Percentiles rank a stretch among this genome's conserved stretches.
These are phyloP conservation scores for Sphaeramia orbicularis DNA, from an alignment of 2,797 vertebrate genomes.

Conservation along the genomic window DNA sequence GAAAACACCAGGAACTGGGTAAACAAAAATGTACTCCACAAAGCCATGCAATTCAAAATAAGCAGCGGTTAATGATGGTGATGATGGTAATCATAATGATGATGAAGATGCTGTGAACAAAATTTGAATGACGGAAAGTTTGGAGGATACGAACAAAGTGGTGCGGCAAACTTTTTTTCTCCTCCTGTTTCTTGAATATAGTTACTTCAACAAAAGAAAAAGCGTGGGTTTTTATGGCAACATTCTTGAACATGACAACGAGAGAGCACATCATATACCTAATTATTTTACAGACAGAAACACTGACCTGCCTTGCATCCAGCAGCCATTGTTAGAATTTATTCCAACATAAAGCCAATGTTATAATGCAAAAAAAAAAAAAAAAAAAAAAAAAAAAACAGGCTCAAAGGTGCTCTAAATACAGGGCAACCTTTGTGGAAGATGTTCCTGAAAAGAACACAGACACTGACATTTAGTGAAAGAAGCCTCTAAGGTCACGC, in stretches of 20 bases:
- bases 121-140: slow-evolving; percentile 60
- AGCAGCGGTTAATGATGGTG: slow-evolving; percentile 68
- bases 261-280: slow-evolving; percentile 24
- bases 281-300: slow-evolving; percentile 20
- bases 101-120: slow-evolving; percentile 66
- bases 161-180: slow-evolving; percentile 41
- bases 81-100: slow-evolving; percentile 66
- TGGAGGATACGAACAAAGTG: slow-evolving; percentile 32
- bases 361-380: not conserved
- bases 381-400: not conserved
- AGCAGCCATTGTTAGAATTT: slow-evolving; percentile 3
- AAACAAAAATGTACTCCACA: slow-evolving; percentile 72
- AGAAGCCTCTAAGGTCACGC: slow-evolving; percentile 64
- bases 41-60: slow-evolving; percentile 61
- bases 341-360: slow-evolving; percentile 15
- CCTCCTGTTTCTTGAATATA: slow-evolving; percentile 6
- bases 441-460: slow-evolving; percentile 64
- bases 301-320: slow-evolving; percentile 5
- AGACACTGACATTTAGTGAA: slow-evolving; percentile 74
- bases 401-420: slow-evolving; percentile 29
- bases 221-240: not conserved
- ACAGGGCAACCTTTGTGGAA: slow-evolving; percentile 50
- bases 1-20: slow-evolving; percentile 75
- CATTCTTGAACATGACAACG: slow-evolving; percentile 17
- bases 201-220: slow-evolving; percentile 4